Evolutionary conservation across 2,113 vertebrate species (phyloP), one percentile per base, ranked within the genome.

Genomic region (Ammodytes dubius): DNA sequence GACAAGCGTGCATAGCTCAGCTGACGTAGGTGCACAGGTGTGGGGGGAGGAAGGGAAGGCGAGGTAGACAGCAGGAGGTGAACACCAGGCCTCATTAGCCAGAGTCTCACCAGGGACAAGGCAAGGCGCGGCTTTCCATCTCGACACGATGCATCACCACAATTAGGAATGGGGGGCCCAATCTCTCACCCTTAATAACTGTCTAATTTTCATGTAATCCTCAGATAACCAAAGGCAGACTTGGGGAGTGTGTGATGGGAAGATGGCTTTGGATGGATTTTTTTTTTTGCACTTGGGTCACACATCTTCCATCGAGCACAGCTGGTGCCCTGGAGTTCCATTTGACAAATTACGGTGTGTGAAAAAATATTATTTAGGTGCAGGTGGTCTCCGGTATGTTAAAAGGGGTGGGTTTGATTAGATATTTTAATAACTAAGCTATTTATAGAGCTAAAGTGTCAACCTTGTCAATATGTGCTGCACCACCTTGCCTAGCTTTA

Each of bases 71-170:
- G 92, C 86, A 83, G 89, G 90, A 80, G 85, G 89, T 70, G 83
- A 45, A 59, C 49, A 68, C 66, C 77, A 64, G 73, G 88, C 90
- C 84, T 94, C 91, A 92, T 94, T 93, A 94, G 82, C 72, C 79
- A 54, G 52, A 66, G 71, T 68, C 69, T 84, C 78, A 72, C 56
- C 15, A 56, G 82, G 83, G 77, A 85, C 4, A 12, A 46, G 67
- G 67, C 76, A 71, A 76, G 56, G 65, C 47, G 10, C 53, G 10
- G 76, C 81, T 84, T 47, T 84, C 65, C 79, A 79, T 82, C 82
- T 80, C 79, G 63, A 87, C 83, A 82, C 74, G 88, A 84, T 60
- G 86, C 80, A 77, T 88, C 71, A 37, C 71, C 71, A 76, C 89
- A 89, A 87, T 88, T 74, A 87, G 70, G 83, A 74, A 27, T 27